phyloP scores from a whole-genome alignment of 2,888 invertebrate species.

The Eucriotettix oculatus region DNA sequence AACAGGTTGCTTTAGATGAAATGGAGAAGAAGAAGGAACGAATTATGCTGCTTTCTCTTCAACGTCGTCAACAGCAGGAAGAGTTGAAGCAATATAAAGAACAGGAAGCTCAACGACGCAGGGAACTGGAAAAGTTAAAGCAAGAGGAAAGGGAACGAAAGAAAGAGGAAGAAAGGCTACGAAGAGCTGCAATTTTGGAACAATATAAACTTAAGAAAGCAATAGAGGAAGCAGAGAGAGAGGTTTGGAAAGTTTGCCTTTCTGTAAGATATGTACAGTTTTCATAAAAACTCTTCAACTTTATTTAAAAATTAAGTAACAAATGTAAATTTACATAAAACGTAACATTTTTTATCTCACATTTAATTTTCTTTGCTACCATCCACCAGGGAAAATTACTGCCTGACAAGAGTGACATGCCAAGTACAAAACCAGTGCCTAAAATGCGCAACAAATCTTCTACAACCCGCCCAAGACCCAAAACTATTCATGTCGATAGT shows the following conservation, averaged over 20 bases:
- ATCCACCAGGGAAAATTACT: constrained; percentile 57
- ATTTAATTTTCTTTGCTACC: constrained; percentile 2
- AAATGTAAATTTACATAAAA: too few species aligned
- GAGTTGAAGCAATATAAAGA: constrained; percentile 72
- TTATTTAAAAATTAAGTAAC: too few species aligned
- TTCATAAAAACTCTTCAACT: too few species aligned
- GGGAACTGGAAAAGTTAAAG: constrained; percentile 60
- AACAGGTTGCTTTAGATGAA: constrained; percentile 67
- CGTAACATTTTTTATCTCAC: too few species aligned
- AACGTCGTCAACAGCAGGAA: constrained; percentile 81
- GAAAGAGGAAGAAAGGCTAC: constrained; percentile 70
- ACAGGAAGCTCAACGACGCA: constrained; percentile 55
- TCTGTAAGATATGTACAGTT: too few species aligned
- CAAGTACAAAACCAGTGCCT: constrained; percentile 36
- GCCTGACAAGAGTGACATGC: constrained; percentile 43
- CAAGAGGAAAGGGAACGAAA: constrained; percentile 47
- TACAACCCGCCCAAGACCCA: constrained; percentile 53
- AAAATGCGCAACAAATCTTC: constrained; percentile 47
- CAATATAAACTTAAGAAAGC: constrained; percentile 89
- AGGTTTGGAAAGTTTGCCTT: constrained; percentile 19
- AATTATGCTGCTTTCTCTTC: constrained; percentile 75
- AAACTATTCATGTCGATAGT: constrained; percentile 80
- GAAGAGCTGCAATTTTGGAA: constrained; percentile 75
- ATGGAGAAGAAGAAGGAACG: constrained; percentile 87
- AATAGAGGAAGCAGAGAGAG: constrained; percentile 77